Evolutionary conservation across 2,797 vertebrate species (phyloP), one percentile per base, ranked within the genome.

Genomic region (Macropodus opercularis): DNA sequence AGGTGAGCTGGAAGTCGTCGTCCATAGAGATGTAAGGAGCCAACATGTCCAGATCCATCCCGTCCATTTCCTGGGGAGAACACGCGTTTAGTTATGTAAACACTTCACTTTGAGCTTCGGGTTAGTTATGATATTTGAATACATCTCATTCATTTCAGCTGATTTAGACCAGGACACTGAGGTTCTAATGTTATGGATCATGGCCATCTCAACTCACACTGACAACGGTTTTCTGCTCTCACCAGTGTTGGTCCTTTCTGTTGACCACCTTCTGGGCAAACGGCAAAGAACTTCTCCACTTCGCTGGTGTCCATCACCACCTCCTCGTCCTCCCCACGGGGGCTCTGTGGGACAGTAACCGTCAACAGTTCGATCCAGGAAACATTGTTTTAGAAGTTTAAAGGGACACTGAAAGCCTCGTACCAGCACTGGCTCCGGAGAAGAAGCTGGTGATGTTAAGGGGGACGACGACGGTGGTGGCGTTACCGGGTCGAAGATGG

Each of bases 11-110:
- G 86, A 96, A 96, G 83, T 96, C 95, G 0, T 96, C 94, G 0
- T 96, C 94, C 95, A 96, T 96, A 6, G 95, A 96, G 89, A 96
- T 96, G 81, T 96, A 96, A 0, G 94, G 95, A 18, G 95, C 95
- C 74, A 96, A 69, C 95, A 94, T 94, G 64, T 95, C 94, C 78
- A 95, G 76, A 54, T 95, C 94, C 84, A 92, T 73, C 4, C 64
- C 79, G 3, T 93, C 91, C 4, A 60, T 18, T 21, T 81, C 63
- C 91, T 91, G 72, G 53, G 11, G 15, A 35, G 2, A 49, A 43
- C 32, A 27, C 3, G 4, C 5, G 6, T n/a, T n/a, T n/a, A n/a
- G n/a, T n/a, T n/a, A n/a, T n/a, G n/a, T n/a, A n/a, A n/a, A n/a
- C n/a, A n/a, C n/a, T n/a, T n/a, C n/a, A n/a, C n/a, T n/a, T n/a